Evolutionary conservation across 2,888 invertebrate species (phyloP).

Genomic region (Hyppa rectilinea): DNA sequence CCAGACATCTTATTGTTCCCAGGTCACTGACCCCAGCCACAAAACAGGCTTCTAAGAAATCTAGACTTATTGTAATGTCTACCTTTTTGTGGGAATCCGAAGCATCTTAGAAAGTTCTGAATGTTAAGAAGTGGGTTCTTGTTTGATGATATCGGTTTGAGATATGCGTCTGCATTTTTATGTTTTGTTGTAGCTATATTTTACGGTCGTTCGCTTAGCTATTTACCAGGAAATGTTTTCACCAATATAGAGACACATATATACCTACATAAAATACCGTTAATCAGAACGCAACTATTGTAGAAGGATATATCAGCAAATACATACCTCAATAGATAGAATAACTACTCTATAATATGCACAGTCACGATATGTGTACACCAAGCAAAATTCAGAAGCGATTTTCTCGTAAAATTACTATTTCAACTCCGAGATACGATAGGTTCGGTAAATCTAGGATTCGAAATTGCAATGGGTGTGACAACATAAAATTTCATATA

Average conservation of each 20-base stretch:
- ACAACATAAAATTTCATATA: too few species aligned
- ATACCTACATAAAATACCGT: not conserved
- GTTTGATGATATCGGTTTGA: constrained; percentile 16
- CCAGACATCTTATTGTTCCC: constrained; percentile 59
- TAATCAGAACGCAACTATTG: too few species aligned
- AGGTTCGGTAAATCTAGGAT: too few species aligned
- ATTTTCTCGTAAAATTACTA: too few species aligned
- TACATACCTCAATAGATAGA: too few species aligned
- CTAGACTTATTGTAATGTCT: constrained; percentile 61
- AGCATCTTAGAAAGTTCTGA: constrained; percentile 51
- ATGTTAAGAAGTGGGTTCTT: constrained; percentile 23
- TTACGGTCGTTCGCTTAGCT: not conserved
- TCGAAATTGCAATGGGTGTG: too few species aligned
- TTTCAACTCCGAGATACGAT: too few species aligned
- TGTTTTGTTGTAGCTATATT: not conserved
- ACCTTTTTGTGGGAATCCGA: constrained; percentile 46
- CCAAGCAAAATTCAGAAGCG: too few species aligned
- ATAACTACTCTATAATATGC: too few species aligned
- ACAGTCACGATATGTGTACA: too few species aligned
- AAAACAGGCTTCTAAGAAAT: constrained; percentile 56
- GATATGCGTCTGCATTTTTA: constrained; percentile 42
- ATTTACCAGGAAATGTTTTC: not conserved
- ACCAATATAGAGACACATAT: not conserved
- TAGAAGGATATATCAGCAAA: too few species aligned
- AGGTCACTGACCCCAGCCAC: constrained; percentile 59